These are phyloP conservation scores for Agrochola circellaris DNA, from an alignment of 2,888 invertebrate genomes.

Conservation along the genomic window DNA sequence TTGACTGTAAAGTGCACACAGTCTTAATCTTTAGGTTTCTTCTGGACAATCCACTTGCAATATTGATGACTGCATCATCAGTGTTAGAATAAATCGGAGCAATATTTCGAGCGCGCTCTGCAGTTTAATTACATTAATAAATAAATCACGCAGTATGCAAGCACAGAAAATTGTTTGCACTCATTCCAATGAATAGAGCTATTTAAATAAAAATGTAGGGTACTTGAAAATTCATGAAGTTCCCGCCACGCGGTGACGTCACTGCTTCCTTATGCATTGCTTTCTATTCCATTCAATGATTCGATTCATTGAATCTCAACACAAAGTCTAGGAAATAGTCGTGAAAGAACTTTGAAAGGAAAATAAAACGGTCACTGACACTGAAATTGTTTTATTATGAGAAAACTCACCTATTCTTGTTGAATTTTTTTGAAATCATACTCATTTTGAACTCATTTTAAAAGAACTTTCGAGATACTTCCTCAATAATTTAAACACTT, in stretches of 20 bases:
- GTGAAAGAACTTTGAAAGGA: slow-evolving; percentile 21
- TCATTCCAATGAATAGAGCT: slow-evolving; percentile 63
- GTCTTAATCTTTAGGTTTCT: background rate
- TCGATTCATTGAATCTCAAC: slow-evolving; percentile 59
- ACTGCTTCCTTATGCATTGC: slow-evolving; percentile 74
- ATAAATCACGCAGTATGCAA: background rate
- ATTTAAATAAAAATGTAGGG: slow-evolving; percentile 73
- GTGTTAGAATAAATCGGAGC: background rate
- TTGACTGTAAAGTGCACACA: background rate
- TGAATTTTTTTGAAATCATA: too few species aligned
- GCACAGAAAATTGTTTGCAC: slow-evolving; percentile 17
- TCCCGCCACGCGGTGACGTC: slow-evolving; percentile 51
- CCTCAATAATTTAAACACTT: too few species aligned
- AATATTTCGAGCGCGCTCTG: background rate
- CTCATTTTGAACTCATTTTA: background rate
- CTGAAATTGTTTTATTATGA: slow-evolving; percentile 1
- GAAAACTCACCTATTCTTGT: background rate
- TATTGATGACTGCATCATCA: background rate
- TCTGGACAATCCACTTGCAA: background rate
- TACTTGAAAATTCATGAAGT: slow-evolving; percentile 75
- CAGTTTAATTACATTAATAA: background rate
- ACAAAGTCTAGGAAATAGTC: slow-evolving; percentile 34
- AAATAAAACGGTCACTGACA: slow-evolving; percentile 32
- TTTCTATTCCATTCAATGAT: slow-evolving; percentile 67
- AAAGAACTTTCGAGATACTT: background rate